Evolutionary conservation across 37 sponge, comb jelly and placozoan genomes (phyloP), one percentile per base, ranked within the genome.

Genomic region (Spongilla lacustris): DNA sequence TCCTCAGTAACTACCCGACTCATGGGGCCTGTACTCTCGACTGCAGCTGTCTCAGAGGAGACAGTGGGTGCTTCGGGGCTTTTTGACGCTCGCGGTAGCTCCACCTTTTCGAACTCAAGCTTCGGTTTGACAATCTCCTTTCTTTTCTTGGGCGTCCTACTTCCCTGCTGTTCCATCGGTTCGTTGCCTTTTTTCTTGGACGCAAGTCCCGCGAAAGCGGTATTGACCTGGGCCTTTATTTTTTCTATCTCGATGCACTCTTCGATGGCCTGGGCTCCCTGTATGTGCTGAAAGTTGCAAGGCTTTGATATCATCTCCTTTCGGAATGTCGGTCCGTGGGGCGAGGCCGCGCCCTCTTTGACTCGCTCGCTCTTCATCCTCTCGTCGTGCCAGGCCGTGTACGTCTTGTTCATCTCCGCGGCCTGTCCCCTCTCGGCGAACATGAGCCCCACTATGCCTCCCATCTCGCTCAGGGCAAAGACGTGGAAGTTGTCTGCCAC

Each of bases 271-370:
- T 90, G 91, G 4, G 89, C 85, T 29, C 94, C 94, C 33, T 89
- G 81, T 21, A 94, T 87, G 87, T 94, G 94, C 85, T 90, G 91
- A 67, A 94, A 94, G 69, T 94, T 94, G 67, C 94, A 94, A 17
- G 94, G 94, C 66, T 88, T 90, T 21, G 91, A 90, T 23, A 94
- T 94, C 91, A 90, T 87, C 28, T 87, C 91, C 67, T 89, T 84
- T 0, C 74, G 68, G 67, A 94, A 94, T 24, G 36, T 49, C 66
- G 32, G 32, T n/a, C 48, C 79, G 17, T 41, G 31, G 12, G 71
- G 12, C 2, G 86, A 29, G 26, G 76, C 19, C 0, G 33, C 38
- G 0, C 88, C 82, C 33, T 36, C 46, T 32, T 85, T 85, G 58
- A 38, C 37, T 19, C 82, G 58, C 17, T 88, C 89, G n/a, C 88